Evolutionary conservation across 2,113 vertebrate genomes (phyloP), one percentile per base, ranked within the genome.

Genomic region (Python bivittatus): DNA sequence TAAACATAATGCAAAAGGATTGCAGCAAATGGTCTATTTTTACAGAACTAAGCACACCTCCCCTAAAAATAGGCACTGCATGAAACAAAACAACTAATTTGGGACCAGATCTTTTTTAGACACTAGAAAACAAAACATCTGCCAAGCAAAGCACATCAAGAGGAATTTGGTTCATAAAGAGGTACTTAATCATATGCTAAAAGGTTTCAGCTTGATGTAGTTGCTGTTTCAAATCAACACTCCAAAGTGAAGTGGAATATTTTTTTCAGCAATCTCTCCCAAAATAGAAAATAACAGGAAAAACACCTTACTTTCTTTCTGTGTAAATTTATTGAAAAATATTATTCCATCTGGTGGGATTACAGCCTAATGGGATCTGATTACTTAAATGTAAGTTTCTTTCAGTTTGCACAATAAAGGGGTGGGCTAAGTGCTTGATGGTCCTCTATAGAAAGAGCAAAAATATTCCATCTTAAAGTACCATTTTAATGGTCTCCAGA

Each of bases 71-170:
- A 95, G 94, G 53, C 52, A 53, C 42, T 15, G 84, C 0, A 90
- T 33, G n/a, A 92, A 90, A 84, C n/a, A 92, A 52, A 84, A 48
- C 27, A 17, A 86, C 92, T 93, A 72, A 94, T 92, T 92, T 89
- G 4, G 3, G 92, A 92, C 17, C 44, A 54, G 91, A 94, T 61
- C 89, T 95, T 92, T 54, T 68, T 54, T 44, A 20, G n/a, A 22
- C 7, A 64, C 88, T 90, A 91, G 86, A 93, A 92, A 93, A 94
- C 20, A 68, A 95, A 96, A 84, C 54, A 56, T 88, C 61, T 92
- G 89, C 87, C 92, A 95, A 61, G 15, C 11, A 13, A 88, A 89
- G 38, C 4, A 56, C 64, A 22, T 53, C 0, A 0, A 13, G n/a
- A 90, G 92, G 61, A 84, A 53, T 53, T 95, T 89, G 44, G 29